Evolutionary conservation across 2,113 vertebrate species (phyloP).

Genomic region (Gallinago paraguaiae): DNA sequence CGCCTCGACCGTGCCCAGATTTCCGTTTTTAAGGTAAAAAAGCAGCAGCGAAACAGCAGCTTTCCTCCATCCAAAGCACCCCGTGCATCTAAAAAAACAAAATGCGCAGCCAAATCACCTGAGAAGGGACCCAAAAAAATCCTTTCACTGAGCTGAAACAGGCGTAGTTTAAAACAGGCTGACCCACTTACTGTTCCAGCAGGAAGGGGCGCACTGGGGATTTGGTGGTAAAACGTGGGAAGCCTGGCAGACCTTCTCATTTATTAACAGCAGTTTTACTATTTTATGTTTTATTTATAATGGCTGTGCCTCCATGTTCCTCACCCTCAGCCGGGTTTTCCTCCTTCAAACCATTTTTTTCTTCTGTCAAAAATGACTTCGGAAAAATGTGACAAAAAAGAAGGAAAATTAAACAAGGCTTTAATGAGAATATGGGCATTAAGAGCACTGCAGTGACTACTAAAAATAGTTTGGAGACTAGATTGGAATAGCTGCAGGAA

Average conservation of each 20-base stretch:
- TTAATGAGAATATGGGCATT: neutral
- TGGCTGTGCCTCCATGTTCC: rapidly evolving
- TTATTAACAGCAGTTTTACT: neutral
- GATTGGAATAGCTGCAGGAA: neutral
- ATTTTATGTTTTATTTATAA: neutral
- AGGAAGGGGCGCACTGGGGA: neutral
- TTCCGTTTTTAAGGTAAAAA: neutral
- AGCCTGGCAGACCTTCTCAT: no score
- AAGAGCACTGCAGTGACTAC: neutral
- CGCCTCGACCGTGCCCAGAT: rapidly evolving
- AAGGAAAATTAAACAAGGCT: neutral
- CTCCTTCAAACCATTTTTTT: neutral
- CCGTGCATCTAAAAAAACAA: neutral
- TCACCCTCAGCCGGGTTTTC: neutral
- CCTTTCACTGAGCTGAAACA: neutral
- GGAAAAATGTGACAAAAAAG: neutral
- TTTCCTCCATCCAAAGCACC: neutral
- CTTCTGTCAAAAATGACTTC: neutral
- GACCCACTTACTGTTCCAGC: neutral
- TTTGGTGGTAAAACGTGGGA: neutral
- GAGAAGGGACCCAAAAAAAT: neutral
- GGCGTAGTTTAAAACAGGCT: neutral
- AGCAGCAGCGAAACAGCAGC: neutral
- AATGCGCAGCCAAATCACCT: neutral
- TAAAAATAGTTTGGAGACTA: neutral